Evolutionary conservation across 2,888 invertebrate species (phyloP).

Genomic region (Prionchulus punctatus): DNA sequence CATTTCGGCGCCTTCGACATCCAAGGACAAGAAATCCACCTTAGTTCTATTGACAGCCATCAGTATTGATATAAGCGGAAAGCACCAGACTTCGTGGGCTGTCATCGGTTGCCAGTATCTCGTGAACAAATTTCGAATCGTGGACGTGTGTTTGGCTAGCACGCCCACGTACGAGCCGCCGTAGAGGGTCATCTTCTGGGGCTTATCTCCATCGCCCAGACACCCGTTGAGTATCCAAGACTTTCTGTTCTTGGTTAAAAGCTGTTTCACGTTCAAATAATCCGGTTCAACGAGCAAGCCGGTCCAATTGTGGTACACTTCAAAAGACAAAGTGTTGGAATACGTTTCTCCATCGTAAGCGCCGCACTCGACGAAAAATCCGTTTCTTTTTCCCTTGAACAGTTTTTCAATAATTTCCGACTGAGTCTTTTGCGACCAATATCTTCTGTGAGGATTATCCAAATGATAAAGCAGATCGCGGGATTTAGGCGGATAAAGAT

Average conservation of each 20-base stretch:
- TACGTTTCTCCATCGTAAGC: constrained; percentile 13
- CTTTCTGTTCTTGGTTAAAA: constrained; percentile 6
- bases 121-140: not conserved
- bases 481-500: too few relatives aligned
- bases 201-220: not conserved
- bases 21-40: constrained; percentile 17
- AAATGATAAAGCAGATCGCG: too few relatives aligned
- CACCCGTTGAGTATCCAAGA: constrained; percentile 10
- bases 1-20: constrained; percentile 3
- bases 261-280: constrained; percentile 1
- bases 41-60: constrained; percentile 19
- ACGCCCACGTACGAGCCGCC: not conserved
- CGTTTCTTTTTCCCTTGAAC: too few relatives aligned
- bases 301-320: constrained; percentile 12
- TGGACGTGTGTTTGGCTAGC: not conserved
- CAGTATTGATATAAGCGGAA: not conserved
- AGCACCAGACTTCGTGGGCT: not conserved
- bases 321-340: constrained; percentile 12
- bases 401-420: too few relatives aligned
- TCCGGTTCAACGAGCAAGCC: constrained; percentile 12
- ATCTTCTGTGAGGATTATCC: too few relatives aligned
- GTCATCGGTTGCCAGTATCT: not conserved
- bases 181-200: constrained; percentile 1
- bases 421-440: too few relatives aligned
- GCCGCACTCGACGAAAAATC: constrained; percentile 12